phyloP scores from a whole-genome alignment of 1,140 invertebrate species.

The Saccostrea echinata region DNA sequence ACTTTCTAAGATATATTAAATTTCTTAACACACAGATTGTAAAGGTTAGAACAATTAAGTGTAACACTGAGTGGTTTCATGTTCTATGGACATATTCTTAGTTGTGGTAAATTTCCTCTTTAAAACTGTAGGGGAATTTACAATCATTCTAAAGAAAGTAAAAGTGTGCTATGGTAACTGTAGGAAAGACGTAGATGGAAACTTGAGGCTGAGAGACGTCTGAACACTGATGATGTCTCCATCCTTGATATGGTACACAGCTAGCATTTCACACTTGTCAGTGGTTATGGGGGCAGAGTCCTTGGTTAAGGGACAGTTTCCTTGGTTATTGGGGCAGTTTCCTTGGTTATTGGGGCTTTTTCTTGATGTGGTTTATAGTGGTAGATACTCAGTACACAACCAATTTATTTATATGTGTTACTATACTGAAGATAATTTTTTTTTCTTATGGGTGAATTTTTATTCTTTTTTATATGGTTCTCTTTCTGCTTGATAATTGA shows the following conservation, averaged over 20 bases:
- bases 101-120: too few species aligned
- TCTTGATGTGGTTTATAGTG: not conserved
- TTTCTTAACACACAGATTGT: too few species aligned
- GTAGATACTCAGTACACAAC: not conserved
- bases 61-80: too few species aligned
- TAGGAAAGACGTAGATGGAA: conserved; percentile 21
- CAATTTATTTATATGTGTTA: too few species aligned
- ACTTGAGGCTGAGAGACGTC: not conserved
- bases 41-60: too few species aligned
- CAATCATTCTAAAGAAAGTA: not conserved
- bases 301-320: not conserved
- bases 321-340: not conserved
- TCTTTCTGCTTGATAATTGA: not conserved
- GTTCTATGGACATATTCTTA: too few species aligned
- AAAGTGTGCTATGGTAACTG: not conserved
- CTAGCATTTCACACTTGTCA: too few species aligned
- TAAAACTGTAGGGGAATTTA: too few species aligned
- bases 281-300: not conserved
- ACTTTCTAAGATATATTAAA: too few species aligned
- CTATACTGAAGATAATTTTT: not conserved
- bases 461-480: not conserved
- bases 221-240: not conserved
- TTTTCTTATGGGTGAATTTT: not conserved
- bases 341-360: not conserved
- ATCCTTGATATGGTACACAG: conserved; percentile 20